phyloP scores from a whole-genome alignment of 2,113 vertebrate species.

The Laticauda laticaudata region DNA sequence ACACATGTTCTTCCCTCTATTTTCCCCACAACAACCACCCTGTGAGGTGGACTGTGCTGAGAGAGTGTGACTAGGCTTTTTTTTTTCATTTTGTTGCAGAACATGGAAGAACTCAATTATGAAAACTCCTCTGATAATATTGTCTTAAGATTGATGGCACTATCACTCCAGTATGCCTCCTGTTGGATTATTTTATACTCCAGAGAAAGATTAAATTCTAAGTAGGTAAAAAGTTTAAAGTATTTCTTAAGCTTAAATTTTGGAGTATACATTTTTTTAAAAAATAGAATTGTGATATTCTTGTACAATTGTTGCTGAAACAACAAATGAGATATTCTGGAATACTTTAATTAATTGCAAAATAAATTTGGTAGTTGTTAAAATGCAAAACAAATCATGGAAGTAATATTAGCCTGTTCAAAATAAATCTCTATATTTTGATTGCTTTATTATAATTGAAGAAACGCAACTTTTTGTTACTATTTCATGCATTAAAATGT shows the following conservation, averaged over 20 bases:
- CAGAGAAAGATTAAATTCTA: constrained; percentile 67
- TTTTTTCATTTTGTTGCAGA: constrained; percentile 63
- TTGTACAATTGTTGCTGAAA: not conserved
- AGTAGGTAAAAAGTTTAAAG: constrained; percentile 64
- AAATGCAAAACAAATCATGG: not conserved
- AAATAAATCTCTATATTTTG: not conserved
- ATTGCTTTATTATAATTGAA: not conserved
- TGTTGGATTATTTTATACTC: constrained; percentile 89
- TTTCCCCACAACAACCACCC: not conserved
- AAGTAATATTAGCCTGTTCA: not conserved
- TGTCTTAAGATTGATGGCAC: constrained; percentile 78
- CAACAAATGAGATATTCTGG: not conserved
- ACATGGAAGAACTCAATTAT: constrained; percentile 76
- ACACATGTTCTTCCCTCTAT: not conserved
- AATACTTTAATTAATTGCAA: not conserved
- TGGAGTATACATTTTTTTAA: not conserved
- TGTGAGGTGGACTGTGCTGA: not conserved
- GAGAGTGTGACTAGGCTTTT: not conserved
- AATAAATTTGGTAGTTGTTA: not conserved
- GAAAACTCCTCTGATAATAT: constrained; percentile 77
- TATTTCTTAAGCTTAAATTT: not conserved
- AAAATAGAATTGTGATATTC: not conserved
- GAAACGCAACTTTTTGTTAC: not conserved
- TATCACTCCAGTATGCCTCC: constrained; percentile 86
- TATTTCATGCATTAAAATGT: not conserved